These are phyloP conservation scores for Micrasema longulum DNA, from an alignment of 1,140 invertebrate genomes.

Conservation along the genomic window DNA sequence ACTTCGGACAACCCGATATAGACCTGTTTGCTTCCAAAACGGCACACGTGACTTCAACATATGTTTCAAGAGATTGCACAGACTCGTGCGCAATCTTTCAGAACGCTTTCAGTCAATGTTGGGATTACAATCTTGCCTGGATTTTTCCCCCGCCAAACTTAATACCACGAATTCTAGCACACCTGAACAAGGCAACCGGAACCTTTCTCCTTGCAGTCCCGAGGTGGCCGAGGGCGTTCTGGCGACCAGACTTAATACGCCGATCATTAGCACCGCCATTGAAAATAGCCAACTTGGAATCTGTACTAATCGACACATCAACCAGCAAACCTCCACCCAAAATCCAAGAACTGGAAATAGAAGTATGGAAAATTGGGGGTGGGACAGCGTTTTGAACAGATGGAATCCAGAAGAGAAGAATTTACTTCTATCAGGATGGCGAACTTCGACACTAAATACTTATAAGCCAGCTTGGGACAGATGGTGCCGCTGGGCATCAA, in stretches of 20 bases:
- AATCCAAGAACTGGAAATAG: constrained; percentile 14
- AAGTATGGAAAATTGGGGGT: constrained; percentile 11
- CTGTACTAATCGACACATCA: neutral
- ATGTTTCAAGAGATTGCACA: constrained; percentile 55
- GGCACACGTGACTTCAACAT: constrained; percentile 56
- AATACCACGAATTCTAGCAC: neutral
- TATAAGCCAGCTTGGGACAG: neutral
- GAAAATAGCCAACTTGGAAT: neutral
- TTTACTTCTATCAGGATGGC: neutral
- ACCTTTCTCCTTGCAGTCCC: neutral
- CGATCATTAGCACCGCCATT: constrained; percentile 9
- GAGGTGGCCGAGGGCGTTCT: neutral
- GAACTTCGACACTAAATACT: neutral
- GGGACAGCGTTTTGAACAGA: neutral
- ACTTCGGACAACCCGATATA: constrained; percentile 56
- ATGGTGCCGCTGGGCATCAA: neutral
- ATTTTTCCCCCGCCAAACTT: constrained; percentile 4
- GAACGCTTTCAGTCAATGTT: neutral
- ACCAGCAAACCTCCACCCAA: neutral
- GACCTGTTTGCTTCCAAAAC: constrained; percentile 58
- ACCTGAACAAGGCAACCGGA: neutral
- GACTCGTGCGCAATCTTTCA: constrained; percentile 53
- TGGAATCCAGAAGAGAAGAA: neutral
- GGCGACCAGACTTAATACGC: neutral
- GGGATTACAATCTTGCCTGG: neutral